phyloP scores from a whole-genome alignment of 1,140 invertebrate genomes.

The Cataglyphis hispanica region DNA sequence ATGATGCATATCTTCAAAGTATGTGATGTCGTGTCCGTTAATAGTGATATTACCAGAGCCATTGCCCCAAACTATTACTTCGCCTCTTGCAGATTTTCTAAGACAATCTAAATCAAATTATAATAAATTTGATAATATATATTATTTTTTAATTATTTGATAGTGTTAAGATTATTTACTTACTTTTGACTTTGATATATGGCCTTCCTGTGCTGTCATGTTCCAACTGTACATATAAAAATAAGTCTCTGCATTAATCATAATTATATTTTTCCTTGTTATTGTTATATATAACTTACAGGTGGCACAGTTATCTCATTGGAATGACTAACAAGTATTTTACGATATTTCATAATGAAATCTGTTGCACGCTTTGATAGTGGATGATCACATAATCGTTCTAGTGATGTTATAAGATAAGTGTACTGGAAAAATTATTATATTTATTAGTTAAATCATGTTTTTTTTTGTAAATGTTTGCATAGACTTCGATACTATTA shows the following conservation, averaged over 20 bases:
- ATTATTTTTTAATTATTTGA: background rate
- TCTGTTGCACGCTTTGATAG: conserved; percentile 90
- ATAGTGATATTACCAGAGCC: conserved; percentile 94
- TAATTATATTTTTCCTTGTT: conserved; percentile 10
- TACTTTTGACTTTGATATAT: conserved; percentile 67
- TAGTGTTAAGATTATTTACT: conserved; percentile 58
- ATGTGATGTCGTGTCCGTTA: conserved; percentile 93
- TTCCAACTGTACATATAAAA: conserved; percentile 69
- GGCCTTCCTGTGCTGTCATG: conserved; percentile 71
- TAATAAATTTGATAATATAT: background rate
- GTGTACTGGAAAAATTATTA: conserved; percentile 88
- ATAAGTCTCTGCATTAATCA: conserved; percentile 60
- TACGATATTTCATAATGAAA: conserved; percentile 91
- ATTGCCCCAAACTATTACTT: conserved; percentile 90
- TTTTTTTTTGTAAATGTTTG: background rate
- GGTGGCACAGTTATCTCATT: conserved; percentile 86
- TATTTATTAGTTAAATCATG: conserved; percentile 7
- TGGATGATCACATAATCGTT: conserved; percentile 91
- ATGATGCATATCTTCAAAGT: conserved; percentile 90
- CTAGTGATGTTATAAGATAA: conserved; percentile 91
- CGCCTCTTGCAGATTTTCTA: conserved; percentile 90
- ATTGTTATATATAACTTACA: conserved; percentile 71
- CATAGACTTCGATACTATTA: background rate
- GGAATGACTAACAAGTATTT: conserved; percentile 87
- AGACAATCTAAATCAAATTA: conserved; percentile 89